Base-by-base conservation (phyloP, 2,888 invertebrate genomes). In the Aproaerema taeniolella region DNA sequence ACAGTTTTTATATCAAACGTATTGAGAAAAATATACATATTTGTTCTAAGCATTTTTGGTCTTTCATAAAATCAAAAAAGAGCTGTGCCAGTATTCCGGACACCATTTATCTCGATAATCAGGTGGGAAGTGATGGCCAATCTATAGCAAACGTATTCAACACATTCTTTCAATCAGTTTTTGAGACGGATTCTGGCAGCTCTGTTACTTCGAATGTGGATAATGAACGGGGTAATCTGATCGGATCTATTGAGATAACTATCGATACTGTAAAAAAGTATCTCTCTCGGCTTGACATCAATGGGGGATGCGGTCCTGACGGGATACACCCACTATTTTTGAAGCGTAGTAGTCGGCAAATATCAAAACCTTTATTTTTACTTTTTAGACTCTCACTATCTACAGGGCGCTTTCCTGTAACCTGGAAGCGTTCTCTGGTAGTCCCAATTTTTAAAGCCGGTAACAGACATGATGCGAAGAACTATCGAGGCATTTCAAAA, bases 401-500 rank as follows among this genome's bases (percentile, higher is more conserved):
- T 0, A 10, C 38, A 6, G 41, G 44, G 8, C 9, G 2, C 0
- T 25, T 44, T 32, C 44, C 41, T 10, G 24, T 12, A 14, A 2
- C 10, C 1, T 42, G 41, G 41, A 42, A 45, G 20, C 30, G 25
- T 2, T 33, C 37, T 4, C 31, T 45, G 4, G 37, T 45, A 3
- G 38, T 38, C 6, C 40, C 43, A 7, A 40, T 43, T 2, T 15
- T 15, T 16, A 41, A 43, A 17, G 17, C 14, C 7, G 41, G 45
- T 7, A 28, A 38, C 17, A 45, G 37, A 17, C 36, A 38, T 20
- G 12, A 41, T 20, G 10, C 37, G 9, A 5, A 26, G 14, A 45
- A 39, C n/a, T 45, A 45, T 28, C 39, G 45, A 2, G 39, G 41
- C 1, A 41, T 44, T 9, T 44, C 38, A 13, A 42, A 39, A 30